phyloP scores from a whole-genome alignment of 2,113 vertebrate species.

The Bos indicus region DNA sequence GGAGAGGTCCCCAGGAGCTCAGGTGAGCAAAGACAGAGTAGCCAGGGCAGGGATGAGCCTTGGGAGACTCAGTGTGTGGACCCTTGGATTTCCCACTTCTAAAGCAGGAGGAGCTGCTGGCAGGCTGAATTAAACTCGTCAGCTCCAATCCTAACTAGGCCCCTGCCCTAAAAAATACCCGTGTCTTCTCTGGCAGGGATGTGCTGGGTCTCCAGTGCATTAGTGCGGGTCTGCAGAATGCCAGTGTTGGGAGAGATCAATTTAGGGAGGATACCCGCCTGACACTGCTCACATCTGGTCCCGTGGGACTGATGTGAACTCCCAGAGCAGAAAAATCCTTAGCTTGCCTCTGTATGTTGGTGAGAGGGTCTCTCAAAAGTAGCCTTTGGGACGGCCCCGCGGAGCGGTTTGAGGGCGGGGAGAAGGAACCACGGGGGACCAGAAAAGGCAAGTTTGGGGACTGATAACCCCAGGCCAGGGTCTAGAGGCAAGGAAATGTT shows the following conservation, averaged over 20 bases:
- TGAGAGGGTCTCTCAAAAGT: not conserved
- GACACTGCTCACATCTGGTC: not conserved
- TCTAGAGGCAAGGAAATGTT: not conserved
- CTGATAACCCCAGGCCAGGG: not conserved
- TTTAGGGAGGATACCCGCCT: not conserved
- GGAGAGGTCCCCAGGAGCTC: not conserved
- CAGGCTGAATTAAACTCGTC: not conserved
- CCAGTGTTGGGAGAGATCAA: not conserved
- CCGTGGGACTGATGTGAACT: not conserved
- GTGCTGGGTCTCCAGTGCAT: not conserved
- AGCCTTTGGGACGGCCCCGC: not conserved
- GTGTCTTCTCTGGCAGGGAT: not conserved
- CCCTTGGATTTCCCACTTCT: not conserved
- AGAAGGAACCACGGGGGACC: not conserved
- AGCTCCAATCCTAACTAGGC: not conserved
- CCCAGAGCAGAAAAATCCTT: not conserved
- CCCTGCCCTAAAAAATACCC: not conserved
- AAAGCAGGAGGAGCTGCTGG: not conserved
- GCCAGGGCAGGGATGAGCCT: not conserved
- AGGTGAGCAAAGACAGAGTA: not conserved
- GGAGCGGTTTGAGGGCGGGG: not conserved
- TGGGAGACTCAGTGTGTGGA: not conserved
- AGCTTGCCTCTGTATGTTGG: not conserved
- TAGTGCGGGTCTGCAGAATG: rapidly evolving
- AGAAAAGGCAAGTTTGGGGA: not conserved